Conservation (phyloP, 2,113 vertebrate species). For the Nipponia nippon region DNA sequence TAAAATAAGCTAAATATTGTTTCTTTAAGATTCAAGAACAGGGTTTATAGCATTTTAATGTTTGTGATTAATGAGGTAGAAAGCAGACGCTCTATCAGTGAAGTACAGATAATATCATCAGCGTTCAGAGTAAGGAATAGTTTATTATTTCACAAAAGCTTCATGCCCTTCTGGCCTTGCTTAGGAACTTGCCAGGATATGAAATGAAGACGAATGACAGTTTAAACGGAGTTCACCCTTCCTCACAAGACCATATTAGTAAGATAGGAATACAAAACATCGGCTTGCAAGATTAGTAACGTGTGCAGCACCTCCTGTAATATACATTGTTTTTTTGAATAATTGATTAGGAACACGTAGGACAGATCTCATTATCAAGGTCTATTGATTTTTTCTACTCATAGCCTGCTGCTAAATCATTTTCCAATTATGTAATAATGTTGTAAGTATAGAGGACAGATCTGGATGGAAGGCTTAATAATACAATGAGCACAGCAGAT, state of each 20-base stretch:
- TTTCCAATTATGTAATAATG: constrained; percentile 22
- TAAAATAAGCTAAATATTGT: constrained; percentile 9
- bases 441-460: neutral
- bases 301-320: neutral
- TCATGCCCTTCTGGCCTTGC: constrained; percentile 45
- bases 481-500: neutral
- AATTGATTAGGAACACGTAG: constrained; percentile 16
- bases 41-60: neutral
- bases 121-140: neutral
- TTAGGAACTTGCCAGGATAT: constrained; percentile 47
- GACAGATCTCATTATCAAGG: constrained; percentile 38
- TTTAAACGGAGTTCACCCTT: constrained; percentile 40
- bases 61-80: constrained; percentile 44
- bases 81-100: constrained; percentile 37
- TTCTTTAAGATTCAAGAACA: neutral
- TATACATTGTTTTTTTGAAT: neutral
- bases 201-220: constrained; percentile 60
- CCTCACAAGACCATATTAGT: constrained; percentile 32
- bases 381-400: constrained; percentile 37
- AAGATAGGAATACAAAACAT: neutral
- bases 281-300: neutral
- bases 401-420: constrained; percentile 22
- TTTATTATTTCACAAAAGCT: constrained; percentile 51
- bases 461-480: constrained; percentile 5
- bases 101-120: constrained; percentile 38